Evolutionary conservation across 2,797 vertebrate species (phyloP), one percentile per base, ranked within the genome.

Genomic region (Hydrolagus colliei): DNA sequence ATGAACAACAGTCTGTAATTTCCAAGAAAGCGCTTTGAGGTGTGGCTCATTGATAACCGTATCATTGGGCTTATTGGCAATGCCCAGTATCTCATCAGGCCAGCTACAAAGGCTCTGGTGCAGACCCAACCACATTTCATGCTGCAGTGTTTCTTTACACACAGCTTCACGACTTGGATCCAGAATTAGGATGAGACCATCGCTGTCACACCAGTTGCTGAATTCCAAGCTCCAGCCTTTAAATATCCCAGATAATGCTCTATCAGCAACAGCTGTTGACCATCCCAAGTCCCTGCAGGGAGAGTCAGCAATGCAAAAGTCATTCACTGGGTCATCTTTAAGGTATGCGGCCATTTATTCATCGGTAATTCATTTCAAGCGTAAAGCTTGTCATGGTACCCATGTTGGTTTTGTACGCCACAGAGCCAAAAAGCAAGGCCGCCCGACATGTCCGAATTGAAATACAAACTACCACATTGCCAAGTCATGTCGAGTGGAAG

Each of bases 241-340:
- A 84, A 84, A 84, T 84, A 84, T 41, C 63, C 11, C 63, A 41
- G 63, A 27, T 84, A 84, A 16, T 84, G 79, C 79, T 67, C 32
- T 68, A 18, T 84, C 79, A 84, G 79, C 79, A 41, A 71, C 79
- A 68, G 65, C 65, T 71, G 79, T 20, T 20, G n/a, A 71, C 9
- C 65, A 84, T 41, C 79, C 32, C 65, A 52, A 13, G 65, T 52
- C 79, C 79, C 4, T 52, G 79, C 32, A 68, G 32, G 65, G 32
- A 20, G n/a, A 10, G 65, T 68, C 79, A 71, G 13, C 13, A 35
- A 8, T 68, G 65, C 14, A 84, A 67, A 32, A 52, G 20, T 52
- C 32, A 71, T 71, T 84, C 32, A 71, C 32, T 84, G 12, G 32
- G 65, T 71, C 65, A 84, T 67, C 32, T 35, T 71, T 35, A 41